phyloP scores from a whole-genome alignment of 92 coral and sea anemone genomes.

The Virgularia gustaviana region DNA sequence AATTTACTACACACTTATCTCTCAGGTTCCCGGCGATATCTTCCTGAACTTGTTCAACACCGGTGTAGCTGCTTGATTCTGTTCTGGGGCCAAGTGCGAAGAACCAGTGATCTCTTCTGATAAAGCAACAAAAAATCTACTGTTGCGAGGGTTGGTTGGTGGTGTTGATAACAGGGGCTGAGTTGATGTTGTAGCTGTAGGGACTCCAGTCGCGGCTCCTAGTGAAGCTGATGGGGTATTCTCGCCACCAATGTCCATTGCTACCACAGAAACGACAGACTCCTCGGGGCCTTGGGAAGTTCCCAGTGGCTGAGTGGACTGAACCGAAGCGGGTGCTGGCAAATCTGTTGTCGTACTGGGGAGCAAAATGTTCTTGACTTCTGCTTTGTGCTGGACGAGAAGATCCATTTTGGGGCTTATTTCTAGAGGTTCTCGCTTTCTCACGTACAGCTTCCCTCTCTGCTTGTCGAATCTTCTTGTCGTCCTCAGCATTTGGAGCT shows the following conservation, averaged over 20 bases:
- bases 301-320: not conserved
- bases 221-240: not conserved
- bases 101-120: not conserved
- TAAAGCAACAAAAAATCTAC: not conserved
- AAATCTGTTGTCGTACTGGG: not conserved
- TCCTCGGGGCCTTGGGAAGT: not conserved
- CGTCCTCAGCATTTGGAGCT: not conserved
- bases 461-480: slow-evolving; percentile 1
- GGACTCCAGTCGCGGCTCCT: not conserved
- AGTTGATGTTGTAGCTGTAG: not conserved
- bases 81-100: not conserved
- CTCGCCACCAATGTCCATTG: not conserved
- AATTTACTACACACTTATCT: not conserved
- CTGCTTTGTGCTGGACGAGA: not conserved
- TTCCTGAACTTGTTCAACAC: not conserved
- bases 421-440: not conserved
- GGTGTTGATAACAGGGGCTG: not conserved
- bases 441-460: not conserved
- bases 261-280: not conserved
- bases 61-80: not conserved
- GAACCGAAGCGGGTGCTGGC: not conserved
- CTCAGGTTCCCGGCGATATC: not conserved
- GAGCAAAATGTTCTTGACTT: not conserved
- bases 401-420: not conserved
- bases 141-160: not conserved